Percentiles rank a stretch among this genome's conserved stretches.
These are phyloP conservation scores for Phengaris arion DNA, from an alignment of 2,888 invertebrate genomes.

Conservation along the genomic window DNA sequence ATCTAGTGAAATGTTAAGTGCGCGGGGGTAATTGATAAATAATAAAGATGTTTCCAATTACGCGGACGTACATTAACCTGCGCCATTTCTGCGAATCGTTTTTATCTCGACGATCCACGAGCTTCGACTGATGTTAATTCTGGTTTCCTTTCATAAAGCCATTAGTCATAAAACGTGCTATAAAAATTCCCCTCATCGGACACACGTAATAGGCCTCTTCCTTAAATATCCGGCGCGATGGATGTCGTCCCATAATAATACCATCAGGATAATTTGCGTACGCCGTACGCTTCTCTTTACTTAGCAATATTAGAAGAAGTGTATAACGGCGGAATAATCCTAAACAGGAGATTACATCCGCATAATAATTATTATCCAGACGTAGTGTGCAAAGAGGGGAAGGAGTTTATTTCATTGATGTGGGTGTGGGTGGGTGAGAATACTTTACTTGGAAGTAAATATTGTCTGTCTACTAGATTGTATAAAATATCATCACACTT, in stretches of 20 bases:
- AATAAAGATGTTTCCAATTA: neutral
- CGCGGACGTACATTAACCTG: neutral
- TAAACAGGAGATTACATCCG: slow-evolving; percentile 19
- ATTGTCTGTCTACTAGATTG: neutral
- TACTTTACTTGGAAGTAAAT: neutral
- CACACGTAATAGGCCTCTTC: slow-evolving; percentile 17
- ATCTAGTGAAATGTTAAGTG: neutral
- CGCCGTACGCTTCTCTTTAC: neutral
- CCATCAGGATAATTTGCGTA: slow-evolving; percentile 8
- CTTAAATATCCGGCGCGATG: slow-evolving; percentile 18
- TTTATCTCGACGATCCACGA: slow-evolving; percentile 6
- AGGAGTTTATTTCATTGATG: neutral
- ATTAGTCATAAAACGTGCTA: slow-evolving; percentile 10
- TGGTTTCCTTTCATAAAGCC: slow-evolving; percentile 18
- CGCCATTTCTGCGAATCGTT: slow-evolving; percentile 3
- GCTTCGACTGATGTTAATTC: slow-evolving; percentile 19
- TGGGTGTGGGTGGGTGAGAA: neutral
- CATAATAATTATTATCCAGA: neutral
- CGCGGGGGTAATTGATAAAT: neutral
- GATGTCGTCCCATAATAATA: slow-evolving; percentile 3
- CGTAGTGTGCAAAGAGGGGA: neutral
- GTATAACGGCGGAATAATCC: neutral
- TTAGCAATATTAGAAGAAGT: slow-evolving; percentile 6
- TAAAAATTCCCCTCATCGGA: slow-evolving; percentile 19
- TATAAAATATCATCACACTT: neutral